phyloP scores from a whole-genome alignment of 1,140 invertebrate genomes.

The Goniozus legneri region DNA sequence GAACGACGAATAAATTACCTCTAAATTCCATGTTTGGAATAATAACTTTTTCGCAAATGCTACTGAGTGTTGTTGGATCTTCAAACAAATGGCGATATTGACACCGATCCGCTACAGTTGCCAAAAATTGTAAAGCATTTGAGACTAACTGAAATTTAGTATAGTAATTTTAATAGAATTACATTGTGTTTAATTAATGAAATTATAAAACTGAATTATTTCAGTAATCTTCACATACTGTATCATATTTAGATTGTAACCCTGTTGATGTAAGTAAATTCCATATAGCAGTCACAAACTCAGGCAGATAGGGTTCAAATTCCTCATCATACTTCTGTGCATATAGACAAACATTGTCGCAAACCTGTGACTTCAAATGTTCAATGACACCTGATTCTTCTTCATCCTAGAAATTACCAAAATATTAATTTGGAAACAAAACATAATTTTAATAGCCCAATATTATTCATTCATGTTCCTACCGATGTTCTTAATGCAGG shows the following conservation, averaged over 20 bases:
- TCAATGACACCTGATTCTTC: conserved; percentile 89
- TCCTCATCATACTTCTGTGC: conserved; percentile 98
- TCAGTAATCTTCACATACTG: conserved; percentile 54
- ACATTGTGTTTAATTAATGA: neutral
- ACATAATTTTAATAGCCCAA: neutral
- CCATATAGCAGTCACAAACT: conserved; percentile 93
- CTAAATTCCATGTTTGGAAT: conserved; percentile 97
- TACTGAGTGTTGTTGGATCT: conserved; percentile 77
- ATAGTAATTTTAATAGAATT: conserved; percentile 3
- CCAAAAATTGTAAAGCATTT: conserved; percentile 92
- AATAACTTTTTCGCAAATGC: conserved; percentile 96
- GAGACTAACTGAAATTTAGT: conserved; percentile 80
- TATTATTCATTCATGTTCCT: conserved; percentile 26
- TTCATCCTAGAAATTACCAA: conserved; percentile 62
- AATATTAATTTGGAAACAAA: conserved; percentile 21
- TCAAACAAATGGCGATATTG: conserved; percentile 89
- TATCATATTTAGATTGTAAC: conserved; percentile 85
- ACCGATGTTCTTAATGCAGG: conserved; percentile 67
- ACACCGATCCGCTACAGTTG: conserved; percentile 86
- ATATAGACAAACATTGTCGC: conserved; percentile 92
- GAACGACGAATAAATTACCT: conserved; percentile 58
- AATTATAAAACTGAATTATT: neutral
- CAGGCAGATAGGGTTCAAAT: conserved; percentile 81
- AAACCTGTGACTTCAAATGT: conserved; percentile 90
- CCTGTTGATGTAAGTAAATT: conserved; percentile 81